These are phyloP conservation scores for Aulostomus chinensis DNA, from an alignment of 2,797 vertebrate genomes.

Conservation along the genomic window DNA sequence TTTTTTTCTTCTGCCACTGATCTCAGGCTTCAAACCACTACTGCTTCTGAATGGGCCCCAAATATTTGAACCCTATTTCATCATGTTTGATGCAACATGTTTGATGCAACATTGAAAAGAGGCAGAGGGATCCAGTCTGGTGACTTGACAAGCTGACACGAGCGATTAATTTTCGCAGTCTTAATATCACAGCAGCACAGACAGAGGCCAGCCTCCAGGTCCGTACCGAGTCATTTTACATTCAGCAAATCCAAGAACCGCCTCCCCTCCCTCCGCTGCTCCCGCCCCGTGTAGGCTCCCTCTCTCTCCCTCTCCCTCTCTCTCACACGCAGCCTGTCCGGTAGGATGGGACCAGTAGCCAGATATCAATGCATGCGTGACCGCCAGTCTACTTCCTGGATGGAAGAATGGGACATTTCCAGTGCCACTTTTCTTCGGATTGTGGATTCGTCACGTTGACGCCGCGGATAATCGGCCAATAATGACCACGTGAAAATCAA, in stretches of 20 bases:
- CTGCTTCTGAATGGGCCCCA: not conserved
- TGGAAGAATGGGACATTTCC: slow-evolving; percentile 87
- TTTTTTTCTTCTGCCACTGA: not conserved
- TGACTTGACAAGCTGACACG: slow-evolving; percentile 29
- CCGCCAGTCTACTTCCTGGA: slow-evolving; percentile 87
- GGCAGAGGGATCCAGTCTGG: slow-evolving; percentile 3
- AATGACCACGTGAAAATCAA: slow-evolving; percentile 62
- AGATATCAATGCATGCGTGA: slow-evolving; percentile 67
- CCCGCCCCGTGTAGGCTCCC: slow-evolving; percentile 80
- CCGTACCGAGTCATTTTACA: slow-evolving; percentile 58
- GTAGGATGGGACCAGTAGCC: slow-evolving; percentile 71
- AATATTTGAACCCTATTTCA: slow-evolving; percentile 12
- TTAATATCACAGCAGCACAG: too few species aligned
- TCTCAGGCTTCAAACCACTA: not conserved
- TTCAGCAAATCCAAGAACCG: slow-evolving; percentile 60
- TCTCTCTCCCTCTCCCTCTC: too few species aligned
- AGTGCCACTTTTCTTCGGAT: slow-evolving; percentile 63
- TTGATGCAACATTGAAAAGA: slow-evolving; percentile 35
- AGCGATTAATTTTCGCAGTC: slow-evolving; percentile 32
- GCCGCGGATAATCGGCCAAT: slow-evolving; percentile 71
- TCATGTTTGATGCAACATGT: slow-evolving; percentile 47
- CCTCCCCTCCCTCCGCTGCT: slow-evolving; percentile 57
- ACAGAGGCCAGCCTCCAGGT: slow-evolving; percentile 44
- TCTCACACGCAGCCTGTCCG: slow-evolving; percentile 81
- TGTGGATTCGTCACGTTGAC: slow-evolving; percentile 61